phyloP scores from a whole-genome alignment of 2,113 vertebrate genomes.

The Pangasianodon gigas region DNA sequence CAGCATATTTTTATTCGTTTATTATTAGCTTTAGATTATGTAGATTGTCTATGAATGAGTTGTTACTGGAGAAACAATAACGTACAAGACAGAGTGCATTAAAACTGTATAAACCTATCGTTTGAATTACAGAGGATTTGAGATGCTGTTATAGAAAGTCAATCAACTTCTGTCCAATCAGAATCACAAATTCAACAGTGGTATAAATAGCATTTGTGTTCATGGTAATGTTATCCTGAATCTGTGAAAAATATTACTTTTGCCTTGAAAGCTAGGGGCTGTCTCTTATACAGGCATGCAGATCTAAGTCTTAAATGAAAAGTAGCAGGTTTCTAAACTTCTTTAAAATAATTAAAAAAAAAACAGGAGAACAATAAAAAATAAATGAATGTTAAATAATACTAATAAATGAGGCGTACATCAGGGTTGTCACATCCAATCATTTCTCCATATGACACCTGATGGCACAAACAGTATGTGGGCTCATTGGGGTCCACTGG shows the following conservation, averaged over 20 bases:
- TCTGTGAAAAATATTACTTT: background rate
- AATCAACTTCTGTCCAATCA: background rate
- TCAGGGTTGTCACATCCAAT: conserved; percentile 98
- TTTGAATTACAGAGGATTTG: background rate
- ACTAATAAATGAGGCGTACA: conserved; percentile 68
- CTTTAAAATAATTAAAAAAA: background rate
- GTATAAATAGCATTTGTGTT: background rate
- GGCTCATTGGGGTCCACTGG: conserved; percentile 97
- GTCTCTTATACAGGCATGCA: background rate
- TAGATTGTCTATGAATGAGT: background rate
- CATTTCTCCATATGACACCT: conserved; percentile 98
- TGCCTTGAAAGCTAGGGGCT: background rate
- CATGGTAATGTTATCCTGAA: background rate
- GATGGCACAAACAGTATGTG: conserved; percentile 96
- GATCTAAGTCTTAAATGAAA: background rate
- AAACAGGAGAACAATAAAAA: background rate
- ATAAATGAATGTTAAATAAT: background rate
- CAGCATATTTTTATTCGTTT: background rate
- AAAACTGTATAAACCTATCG: background rate
- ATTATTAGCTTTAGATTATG: background rate
- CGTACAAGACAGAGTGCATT: background rate
- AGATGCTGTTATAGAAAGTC: background rate
- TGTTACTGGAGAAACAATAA: background rate
- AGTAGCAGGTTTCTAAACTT: background rate
- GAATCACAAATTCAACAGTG: background rate